A percentile compares a stretch with the other conserved stretches of the same genome.
Evolutionary conservation across 2,113 vertebrate species (phyloP).

Genomic region (Apaloderma vittatum): DNA sequence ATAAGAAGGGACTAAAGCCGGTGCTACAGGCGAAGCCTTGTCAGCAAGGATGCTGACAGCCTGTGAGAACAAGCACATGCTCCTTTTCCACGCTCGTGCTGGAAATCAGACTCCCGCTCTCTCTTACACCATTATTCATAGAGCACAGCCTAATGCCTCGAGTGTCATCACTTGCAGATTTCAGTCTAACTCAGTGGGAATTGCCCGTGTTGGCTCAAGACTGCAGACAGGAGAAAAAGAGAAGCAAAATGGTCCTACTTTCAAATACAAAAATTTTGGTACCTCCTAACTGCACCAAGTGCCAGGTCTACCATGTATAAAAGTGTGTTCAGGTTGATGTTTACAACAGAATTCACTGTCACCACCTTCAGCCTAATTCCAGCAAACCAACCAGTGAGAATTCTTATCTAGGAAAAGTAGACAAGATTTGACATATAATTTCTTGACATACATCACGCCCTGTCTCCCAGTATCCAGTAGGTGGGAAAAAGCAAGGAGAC

Average conservation of each 20-base stretch:
- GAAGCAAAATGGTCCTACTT: not conserved
- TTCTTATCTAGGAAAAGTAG: not conserved
- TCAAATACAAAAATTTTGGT: not conserved
- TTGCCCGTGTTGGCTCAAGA: not conserved
- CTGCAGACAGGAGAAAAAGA: not conserved
- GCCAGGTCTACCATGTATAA: not conserved
- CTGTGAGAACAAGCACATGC: not conserved
- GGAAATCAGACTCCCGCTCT: not conserved
- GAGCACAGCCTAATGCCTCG: not conserved
- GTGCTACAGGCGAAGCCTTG: not conserved
- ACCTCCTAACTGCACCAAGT: not conserved
- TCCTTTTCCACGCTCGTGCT: not conserved
- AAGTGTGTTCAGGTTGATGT: not conserved
- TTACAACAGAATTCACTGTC: not conserved
- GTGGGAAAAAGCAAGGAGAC: not conserved
- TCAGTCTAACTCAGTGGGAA: not conserved
- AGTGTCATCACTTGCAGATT: not conserved
- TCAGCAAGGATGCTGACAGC: not conserved
- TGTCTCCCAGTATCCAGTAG: not conserved
- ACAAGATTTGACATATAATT: not conserved
- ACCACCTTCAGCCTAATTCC: not conserved
- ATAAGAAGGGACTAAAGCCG: not conserved
- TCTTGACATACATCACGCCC: not conserved
- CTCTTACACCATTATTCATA: not conserved
- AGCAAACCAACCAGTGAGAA: not conserved